phyloP scores from a whole-genome alignment of 2,888 invertebrate genomes.

The Plebejus argus region DNA sequence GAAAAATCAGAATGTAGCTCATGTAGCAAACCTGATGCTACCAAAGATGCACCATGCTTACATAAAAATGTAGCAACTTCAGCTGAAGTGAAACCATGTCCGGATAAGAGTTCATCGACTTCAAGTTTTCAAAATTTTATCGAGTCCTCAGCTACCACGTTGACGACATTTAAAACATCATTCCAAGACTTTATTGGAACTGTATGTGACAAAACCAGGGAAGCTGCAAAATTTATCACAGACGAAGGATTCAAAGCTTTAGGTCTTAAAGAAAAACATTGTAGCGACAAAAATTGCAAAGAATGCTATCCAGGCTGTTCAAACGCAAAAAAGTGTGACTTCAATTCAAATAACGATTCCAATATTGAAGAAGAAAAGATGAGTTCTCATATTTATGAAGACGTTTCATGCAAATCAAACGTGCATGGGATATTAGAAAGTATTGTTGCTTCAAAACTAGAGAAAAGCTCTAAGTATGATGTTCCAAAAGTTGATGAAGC shows the following conservation, averaged over 20 bases:
- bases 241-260: conserved; percentile 33
- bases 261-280: conserved; percentile 42
- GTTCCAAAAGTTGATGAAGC: background rate
- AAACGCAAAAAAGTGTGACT: conserved; percentile 7
- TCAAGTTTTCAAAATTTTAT: conserved; percentile 1
- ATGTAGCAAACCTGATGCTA: background rate
- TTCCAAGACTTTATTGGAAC: background rate
- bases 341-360: background rate
- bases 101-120: background rate
- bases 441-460: background rate
- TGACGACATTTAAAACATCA: background rate
- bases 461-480: background rate
- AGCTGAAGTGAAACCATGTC: background rate
- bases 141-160: background rate
- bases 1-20: background rate
- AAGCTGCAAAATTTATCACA: background rate
- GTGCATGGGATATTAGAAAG: background rate
- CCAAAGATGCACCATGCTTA: background rate
- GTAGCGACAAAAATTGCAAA: conserved; percentile 40
- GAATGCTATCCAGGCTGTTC: background rate
- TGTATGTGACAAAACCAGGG: background rate
- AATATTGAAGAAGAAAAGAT: background rate
- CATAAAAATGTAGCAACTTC: background rate
- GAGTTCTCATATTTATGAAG: background rate
- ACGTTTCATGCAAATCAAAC: background rate